These are phyloP conservation scores for Cenopis cana DNA, from an alignment of 2,888 invertebrate genomes.

Conservation along the genomic window DNA sequence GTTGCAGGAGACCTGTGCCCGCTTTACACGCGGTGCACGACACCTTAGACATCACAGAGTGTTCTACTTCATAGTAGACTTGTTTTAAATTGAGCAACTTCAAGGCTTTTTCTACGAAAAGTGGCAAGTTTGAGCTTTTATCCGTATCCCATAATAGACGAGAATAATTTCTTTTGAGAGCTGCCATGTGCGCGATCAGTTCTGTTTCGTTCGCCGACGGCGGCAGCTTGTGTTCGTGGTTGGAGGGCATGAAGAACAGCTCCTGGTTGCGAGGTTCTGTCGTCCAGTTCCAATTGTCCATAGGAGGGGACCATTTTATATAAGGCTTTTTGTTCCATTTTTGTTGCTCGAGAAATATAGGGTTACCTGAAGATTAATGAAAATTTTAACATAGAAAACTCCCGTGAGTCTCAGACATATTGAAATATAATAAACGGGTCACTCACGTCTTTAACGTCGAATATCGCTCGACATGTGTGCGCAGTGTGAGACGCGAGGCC, in stretches of 20 bases:
- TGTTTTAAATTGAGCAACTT: constrained; percentile 93
- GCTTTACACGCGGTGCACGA: constrained; percentile 96
- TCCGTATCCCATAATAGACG: constrained; percentile 91
- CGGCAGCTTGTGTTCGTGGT: constrained; percentile 80
- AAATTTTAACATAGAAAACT: neutral
- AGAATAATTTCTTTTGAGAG: constrained; percentile 77
- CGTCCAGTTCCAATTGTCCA: constrained; percentile 80
- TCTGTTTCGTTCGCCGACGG: constrained; percentile 81
- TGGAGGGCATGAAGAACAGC: constrained; percentile 76
- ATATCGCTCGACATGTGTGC: too few relatives aligned
- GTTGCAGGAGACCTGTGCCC: constrained; percentile 93
- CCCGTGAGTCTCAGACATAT: too few relatives aligned
- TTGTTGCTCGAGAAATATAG: constrained; percentile 72
- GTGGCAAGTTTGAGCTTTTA: constrained; percentile 89
- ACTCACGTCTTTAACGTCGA: too few relatives aligned
- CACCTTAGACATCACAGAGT: constrained; percentile 95
- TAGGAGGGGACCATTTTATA: constrained; percentile 80
- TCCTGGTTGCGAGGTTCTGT: constrained; percentile 69
- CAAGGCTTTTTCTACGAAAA: constrained; percentile 93
- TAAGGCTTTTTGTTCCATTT: constrained; percentile 68
- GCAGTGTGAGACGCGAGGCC: too few relatives aligned
- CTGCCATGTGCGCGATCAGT: constrained; percentile 75
- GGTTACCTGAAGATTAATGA: constrained; percentile 69
- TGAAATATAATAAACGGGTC: too few relatives aligned
- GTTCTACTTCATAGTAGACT: constrained; percentile 93